These are phyloP conservation scores for Onychostruthus taczanowskii DNA, from an alignment of 2,113 vertebrate genomes.

Conservation along the genomic window DNA sequence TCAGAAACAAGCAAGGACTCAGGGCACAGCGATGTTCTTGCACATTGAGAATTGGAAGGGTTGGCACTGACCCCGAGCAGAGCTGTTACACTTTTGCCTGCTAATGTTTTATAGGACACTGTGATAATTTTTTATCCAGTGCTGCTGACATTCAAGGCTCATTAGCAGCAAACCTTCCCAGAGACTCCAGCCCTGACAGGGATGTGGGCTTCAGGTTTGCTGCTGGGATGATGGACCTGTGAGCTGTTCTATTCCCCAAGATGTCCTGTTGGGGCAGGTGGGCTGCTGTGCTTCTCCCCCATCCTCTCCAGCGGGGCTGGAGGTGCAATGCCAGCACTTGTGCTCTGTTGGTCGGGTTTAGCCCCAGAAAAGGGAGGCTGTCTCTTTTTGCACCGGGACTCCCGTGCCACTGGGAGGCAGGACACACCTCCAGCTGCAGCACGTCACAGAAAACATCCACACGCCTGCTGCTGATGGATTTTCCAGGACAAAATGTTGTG, in stretches of 20 bases:
- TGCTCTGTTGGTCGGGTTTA: not conserved
- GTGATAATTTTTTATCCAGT: not conserved
- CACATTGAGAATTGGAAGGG: not conserved
- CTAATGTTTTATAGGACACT: not conserved
- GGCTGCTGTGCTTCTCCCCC: not conserved
- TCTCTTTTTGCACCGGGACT: not conserved
- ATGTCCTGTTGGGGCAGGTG: not conserved
- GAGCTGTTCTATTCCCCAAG: not conserved
- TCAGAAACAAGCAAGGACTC: not conserved
- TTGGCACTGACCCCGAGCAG: not conserved
- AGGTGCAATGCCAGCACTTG: rapidly evolving
- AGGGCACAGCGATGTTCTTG: rapidly evolving
- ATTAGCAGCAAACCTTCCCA: not conserved
- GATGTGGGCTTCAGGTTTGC: not conserved
- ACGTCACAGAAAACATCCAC: not conserved
- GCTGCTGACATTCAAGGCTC: not conserved
- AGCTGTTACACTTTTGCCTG: not conserved
- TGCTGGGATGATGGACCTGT: not conserved
- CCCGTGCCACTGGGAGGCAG: not conserved
- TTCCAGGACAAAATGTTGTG: not conserved
- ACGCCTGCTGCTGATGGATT: not conserved
- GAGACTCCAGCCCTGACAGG: not conserved
- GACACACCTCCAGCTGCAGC: not conserved
- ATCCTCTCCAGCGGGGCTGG: not conserved
- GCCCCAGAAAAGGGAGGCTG: not conserved